Base-by-base conservation (phyloP, 2,888 invertebrate genomes). In the Pachycephus smyrnensis region DNA sequence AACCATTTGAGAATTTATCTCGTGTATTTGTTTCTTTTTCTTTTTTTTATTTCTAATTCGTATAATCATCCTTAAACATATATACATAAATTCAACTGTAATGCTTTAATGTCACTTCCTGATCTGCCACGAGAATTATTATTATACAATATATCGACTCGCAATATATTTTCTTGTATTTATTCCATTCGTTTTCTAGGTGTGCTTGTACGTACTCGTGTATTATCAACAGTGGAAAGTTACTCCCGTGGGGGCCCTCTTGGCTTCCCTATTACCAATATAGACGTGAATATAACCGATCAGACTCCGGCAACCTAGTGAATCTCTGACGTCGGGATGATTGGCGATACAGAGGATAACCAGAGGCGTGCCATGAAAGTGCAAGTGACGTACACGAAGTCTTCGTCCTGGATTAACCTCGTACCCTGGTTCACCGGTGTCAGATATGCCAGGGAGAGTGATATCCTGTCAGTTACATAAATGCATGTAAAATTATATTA, bases 401-500 rank as follows among this genome's bases (percentile, higher is more conserved):
- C 12, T 15, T 71, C 31, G 71, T 32, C 71, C 12, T 12, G 12
- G 31, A 71, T 31, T 31, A 31, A 71, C 31, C 32, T 32, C 71
- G 71, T 15, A 71, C 71, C 71, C 71, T 32, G 12, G 71, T 32
- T 31, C 31, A 31, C 79, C 76, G 78, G 82, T 80, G 84, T 81
- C 82, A 84, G 84, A 77, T 77, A 78, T 71, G 79, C 73, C 73
- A 73, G 76, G 35, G 79, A 84, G 84, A 84, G 80, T 81, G 84
- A 84, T 84, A 84, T 82, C 84, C 84, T 77, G 84, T 84, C 82
- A 80, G 82, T 82, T 81, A 82, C 79, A 81, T 82, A 78, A 84
- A 84, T 82, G 79, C 80, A 84, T 9, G 55, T 84, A 83, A 84
- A 84, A 84, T 84, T 84, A 82, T 81, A 82, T 84, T 84, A 79